Base-by-base conservation (phyloP, 1,140 invertebrate species). In the Teleopsis dalmanni region DNA sequence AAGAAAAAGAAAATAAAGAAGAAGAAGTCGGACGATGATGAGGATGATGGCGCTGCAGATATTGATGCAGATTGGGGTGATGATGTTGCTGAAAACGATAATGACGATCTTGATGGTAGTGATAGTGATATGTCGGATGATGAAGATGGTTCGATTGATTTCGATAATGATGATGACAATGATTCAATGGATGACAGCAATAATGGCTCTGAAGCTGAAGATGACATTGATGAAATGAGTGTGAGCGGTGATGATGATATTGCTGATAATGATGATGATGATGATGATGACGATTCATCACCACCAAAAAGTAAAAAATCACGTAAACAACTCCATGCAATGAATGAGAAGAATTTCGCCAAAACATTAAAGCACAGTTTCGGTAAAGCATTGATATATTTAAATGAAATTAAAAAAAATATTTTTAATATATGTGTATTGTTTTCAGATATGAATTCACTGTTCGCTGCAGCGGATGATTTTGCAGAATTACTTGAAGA, bases 401-500 rank as follows among this genome's bases (percentile, higher is more conserved):
- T 40, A 1, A 36, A 5, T 23, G 21, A 3, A 18, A 49, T 50
- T 23, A 2, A n/a, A 14, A 16, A 7, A 19, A 2, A 23, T 19
- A 10, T 31, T 36, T 9, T 25, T 36, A n/a, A 34, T 34, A 37
- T 23, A 44, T n/a, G n/a, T n/a, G 31, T n/a, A 19, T 49, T 45
- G 44, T 29, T 44, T 33, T 9, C 31, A 73, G 72, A 70, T 49
- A 62, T 78, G 41, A 73, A 73, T 3, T 77, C 76, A 1, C 53
- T 82, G 23, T 85, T 85, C 61, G 80, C 82, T n/a, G 82, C 82
- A 1, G 82, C 82, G 1, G 84, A 85, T 70, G 78, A 85, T 60
- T 87, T 85, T 60, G 79, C 83, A 1, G 81, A 82, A 18, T 73
- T 85, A 55, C 57, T 87, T 29, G 83, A 85, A 62, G 78, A 83